Evolutionary conservation across 2,888 invertebrate species (phyloP), one percentile per base, ranked within the genome.

Genomic region (Hirtodrosophila trivittata): DNA sequence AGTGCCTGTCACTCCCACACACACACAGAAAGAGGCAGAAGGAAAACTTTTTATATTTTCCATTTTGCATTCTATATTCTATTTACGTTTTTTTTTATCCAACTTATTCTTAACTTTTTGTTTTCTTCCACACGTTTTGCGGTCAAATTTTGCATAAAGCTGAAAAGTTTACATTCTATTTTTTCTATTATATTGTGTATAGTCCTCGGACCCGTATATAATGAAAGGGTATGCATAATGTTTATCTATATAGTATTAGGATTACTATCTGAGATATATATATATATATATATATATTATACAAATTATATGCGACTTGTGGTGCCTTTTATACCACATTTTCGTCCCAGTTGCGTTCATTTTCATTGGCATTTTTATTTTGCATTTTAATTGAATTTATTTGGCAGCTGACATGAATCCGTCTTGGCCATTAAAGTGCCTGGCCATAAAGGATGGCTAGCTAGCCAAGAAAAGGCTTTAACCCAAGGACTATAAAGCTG

Each of bases 301-400:
- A 65, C 52, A 56, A 58, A 68, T 80, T 66, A 59, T 52, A 59
- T 62, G 74, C 62, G 54, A 33, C 49, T 59, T 39, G 10, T 46
- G 52, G 33, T 58, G 51, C 43, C 55, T 51, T 43, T 30, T 26
- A 25, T 9, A 33, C 32, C 16, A 26, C 50, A 37, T 10, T 28
- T 32, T 45, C 12, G 26, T 21, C 43, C 30, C 12, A 16, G 45
- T 30, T 39, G 32, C 45, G 30, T 12, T 4, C 38, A 10, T 46
- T 32, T 37, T 51, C 60, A 56, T 72, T 72, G 66, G 62, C 69
- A 63, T 77, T 75, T 77, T 75, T 72, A 67, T 76, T 83, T 83
- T 78, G 83, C 73, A 77, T 76, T 77, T 77, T 77, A 83, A 77
- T 83, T 77, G 80, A 83, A 77, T 78, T 83, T 65, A 57, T 62